Percentiles rank a stretch among this genome's conserved stretches.
Conservation (phyloP, 2,797 vertebrate species). For the Siniperca obscura region DNA sequence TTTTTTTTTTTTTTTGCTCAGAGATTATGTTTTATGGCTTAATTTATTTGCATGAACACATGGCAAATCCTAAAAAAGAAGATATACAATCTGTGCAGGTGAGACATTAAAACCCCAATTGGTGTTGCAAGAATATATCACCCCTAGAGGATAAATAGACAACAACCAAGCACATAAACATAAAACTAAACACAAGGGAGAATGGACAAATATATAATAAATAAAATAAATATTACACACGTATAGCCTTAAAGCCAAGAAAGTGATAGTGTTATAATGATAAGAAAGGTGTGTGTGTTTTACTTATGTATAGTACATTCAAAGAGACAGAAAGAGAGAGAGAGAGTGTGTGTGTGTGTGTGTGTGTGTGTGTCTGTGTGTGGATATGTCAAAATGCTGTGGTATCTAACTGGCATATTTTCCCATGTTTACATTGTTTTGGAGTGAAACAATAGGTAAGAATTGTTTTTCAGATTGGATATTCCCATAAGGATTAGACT, state of each 20-base stretch:
- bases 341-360: no score
- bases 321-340: neutral
- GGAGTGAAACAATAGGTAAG: slow-evolving; percentile 26
- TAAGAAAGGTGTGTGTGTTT: neutral
- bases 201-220: slow-evolving; percentile 18
- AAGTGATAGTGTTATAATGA: neutral
- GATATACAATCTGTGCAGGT: slow-evolving; percentile 38
- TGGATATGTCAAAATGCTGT: neutral
- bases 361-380: no score
- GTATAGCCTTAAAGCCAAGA: slow-evolving; percentile 7
- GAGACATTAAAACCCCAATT: slow-evolving; percentile 22
- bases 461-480: slow-evolving; percentile 43
- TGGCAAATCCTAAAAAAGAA: slow-evolving; percentile 27
- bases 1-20: neutral
- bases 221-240: slow-evolving; percentile 28
- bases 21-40: slow-evolving; percentile 39
- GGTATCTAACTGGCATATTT: slow-evolving; percentile 8
- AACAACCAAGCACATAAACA: slow-evolving; percentile 12
- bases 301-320: neutral
- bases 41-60: slow-evolving; percentile 38
- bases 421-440: slow-evolving; percentile 29
- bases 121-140: slow-evolving; percentile 36
- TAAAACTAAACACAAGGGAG: slow-evolving; percentile 35
- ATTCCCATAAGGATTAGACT: slow-evolving; percentile 41
- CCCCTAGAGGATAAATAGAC: slow-evolving; percentile 25